A percentile compares a stretch with the other conserved stretches of the same genome.
Evolutionary conservation across 2,113 vertebrate species (phyloP).

Genomic region (Hyperoodon ampullatus): DNA sequence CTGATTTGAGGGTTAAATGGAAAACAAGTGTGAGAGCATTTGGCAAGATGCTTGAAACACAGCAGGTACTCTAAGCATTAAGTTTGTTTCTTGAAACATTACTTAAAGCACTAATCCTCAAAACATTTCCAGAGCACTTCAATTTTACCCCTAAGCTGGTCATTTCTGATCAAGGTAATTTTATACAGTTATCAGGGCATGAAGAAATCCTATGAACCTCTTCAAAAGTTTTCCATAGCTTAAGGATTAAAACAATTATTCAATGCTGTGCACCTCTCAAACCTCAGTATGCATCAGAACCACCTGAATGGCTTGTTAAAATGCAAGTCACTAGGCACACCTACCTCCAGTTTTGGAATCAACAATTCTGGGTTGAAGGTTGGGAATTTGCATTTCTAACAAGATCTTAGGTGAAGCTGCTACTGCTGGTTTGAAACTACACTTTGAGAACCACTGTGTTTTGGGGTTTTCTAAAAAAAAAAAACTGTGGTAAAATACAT

Average conservation of each 20-base stretch:
- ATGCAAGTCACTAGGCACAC: background rate
- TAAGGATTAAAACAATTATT: background rate
- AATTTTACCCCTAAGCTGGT: background rate
- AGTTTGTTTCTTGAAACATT: background rate
- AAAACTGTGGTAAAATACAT: background rate
- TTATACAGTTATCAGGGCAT: background rate
- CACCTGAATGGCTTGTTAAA: background rate
- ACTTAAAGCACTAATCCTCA: conserved; percentile 8
- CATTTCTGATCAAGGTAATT: conserved; percentile 22
- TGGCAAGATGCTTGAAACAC: conserved; percentile 29
- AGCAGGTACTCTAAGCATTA: background rate
- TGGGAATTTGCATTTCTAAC: background rate
- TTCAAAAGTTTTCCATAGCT: background rate
- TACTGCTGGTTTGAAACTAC: background rate
- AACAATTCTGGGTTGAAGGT: background rate
- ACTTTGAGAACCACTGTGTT: background rate
- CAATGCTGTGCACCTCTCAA: background rate
- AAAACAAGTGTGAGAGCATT: background rate
- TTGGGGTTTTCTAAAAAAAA: background rate
- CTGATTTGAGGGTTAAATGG: background rate
- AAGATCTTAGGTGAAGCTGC: background rate
- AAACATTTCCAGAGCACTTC: conserved; percentile 3
- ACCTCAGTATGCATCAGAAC: background rate
- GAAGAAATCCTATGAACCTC: background rate
- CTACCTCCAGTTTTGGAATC: background rate